phyloP scores from a whole-genome alignment of 1,140 invertebrate species.

The Medauroidea extradentata region DNA sequence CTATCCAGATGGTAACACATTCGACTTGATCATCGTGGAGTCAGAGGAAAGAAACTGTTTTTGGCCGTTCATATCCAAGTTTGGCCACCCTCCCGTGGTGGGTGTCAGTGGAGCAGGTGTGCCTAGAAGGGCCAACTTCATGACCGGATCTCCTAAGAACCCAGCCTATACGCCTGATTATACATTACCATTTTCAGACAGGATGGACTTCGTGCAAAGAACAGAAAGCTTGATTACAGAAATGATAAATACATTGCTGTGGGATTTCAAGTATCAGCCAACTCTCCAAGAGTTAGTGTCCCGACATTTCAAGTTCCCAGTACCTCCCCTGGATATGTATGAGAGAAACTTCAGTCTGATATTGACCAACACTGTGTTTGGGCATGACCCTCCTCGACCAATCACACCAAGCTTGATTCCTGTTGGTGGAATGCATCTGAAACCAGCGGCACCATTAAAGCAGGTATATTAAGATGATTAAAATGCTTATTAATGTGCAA shows the following conservation, averaged over 20 bases:
- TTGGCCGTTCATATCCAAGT: constrained; percentile 42
- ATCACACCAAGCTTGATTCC: constrained; percentile 5
- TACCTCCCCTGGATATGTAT: constrained; percentile 21
- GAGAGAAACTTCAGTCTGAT: constrained; percentile 27
- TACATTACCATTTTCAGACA: constrained; percentile 29
- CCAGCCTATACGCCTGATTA: constrained; percentile 30
- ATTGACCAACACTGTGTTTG: constrained; percentile 27
- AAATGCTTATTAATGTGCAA: no score
- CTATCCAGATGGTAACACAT: neutral
- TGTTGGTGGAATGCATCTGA: constrained; percentile 31
- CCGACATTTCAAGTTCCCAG: neutral
- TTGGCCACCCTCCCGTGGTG: constrained; percentile 39
- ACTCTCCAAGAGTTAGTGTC: neutral
- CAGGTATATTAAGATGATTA: no score
- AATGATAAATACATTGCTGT: neutral
- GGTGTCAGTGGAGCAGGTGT: constrained; percentile 14
- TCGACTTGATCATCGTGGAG: constrained; percentile 55
- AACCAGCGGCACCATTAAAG: constrained; percentile 17
- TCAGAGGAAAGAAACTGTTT: constrained; percentile 51
- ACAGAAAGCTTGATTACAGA: constrained; percentile 24
- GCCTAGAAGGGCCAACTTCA: neutral
- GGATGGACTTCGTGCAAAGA: constrained; percentile 42
- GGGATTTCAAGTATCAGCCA: neutral
- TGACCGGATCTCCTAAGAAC: neutral
- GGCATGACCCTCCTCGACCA: constrained; percentile 21